Evolutionary conservation across 1,140 invertebrate species (phyloP).

Genomic region (Augochlora pura): DNA sequence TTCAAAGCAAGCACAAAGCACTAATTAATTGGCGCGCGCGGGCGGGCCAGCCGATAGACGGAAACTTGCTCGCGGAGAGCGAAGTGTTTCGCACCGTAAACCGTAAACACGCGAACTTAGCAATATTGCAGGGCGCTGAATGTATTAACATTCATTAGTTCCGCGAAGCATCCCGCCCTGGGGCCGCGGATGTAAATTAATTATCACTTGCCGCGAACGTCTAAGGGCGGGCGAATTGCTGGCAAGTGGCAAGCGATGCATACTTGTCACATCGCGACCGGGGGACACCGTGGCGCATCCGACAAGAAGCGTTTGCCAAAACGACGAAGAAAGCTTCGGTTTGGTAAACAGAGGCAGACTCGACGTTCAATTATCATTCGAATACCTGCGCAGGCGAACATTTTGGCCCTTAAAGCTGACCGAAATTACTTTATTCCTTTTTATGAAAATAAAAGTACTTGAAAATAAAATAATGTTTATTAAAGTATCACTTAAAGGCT

Average conservation of each 20-base stretch:
- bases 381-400: too few species aligned
- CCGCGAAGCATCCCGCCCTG: neutral
- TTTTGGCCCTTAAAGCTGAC: too few species aligned
- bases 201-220: neutral
- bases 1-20: too few species aligned
- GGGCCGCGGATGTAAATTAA: conserved; percentile 1
- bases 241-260: neutral
- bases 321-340: too few species aligned
- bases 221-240: neutral
- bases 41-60: neutral
- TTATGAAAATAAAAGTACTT: too few species aligned
- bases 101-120: neutral
- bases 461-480: too few species aligned
- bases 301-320: too few species aligned
- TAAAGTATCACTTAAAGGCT: too few species aligned
- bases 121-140: neutral
- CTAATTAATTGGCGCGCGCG: neutral
- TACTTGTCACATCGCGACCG: neutral
- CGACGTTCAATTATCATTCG: too few species aligned
- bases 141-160: conserved; percentile 13
- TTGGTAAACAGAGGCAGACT: too few species aligned
- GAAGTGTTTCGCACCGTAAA: neutral
- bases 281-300: too few species aligned
- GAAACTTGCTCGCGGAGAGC: neutral
- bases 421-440: too few species aligned